Conservation (phyloP, 2,888 invertebrate genomes). For the Metellina segmentata region DNA sequence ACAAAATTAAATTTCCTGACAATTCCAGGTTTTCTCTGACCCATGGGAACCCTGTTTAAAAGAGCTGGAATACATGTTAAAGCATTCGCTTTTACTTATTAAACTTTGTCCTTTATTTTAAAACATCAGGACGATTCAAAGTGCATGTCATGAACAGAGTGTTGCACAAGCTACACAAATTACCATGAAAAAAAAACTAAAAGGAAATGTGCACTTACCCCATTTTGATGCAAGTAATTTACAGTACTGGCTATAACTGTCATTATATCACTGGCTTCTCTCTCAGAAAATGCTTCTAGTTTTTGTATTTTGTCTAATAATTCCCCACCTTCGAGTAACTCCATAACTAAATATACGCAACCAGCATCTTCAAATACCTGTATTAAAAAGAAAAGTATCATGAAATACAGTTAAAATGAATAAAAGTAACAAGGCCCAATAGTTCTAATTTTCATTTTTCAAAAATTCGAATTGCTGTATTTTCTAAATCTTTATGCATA, state of each 20-base stretch:
- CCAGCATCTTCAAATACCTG: conserved; percentile 88
- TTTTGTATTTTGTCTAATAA: conserved; percentile 93
- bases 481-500: no score
- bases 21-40: no score
- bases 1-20: no score
- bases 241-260: conserved; percentile 92
- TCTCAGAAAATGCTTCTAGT: conserved; percentile 90
- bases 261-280: conserved; percentile 94
- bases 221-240: conserved; percentile 96
- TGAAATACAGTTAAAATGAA: no score
- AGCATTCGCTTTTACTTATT: no score
- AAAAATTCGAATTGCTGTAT: no score
- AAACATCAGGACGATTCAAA: background rate
- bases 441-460: no score
- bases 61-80: no score
- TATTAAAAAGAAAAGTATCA: background rate
- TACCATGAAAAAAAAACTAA: conserved; percentile 41
- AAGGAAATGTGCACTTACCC: conserved; percentile 83
- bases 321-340: conserved; percentile 96
- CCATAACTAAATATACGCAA: conserved; percentile 95
- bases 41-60: no score
- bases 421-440: no score
- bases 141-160: background rate
- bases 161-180: background rate
- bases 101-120: no score